Evolutionary conservation across 1,140 invertebrate species (phyloP).

Genomic region (Sycobia sp.): DNA sequence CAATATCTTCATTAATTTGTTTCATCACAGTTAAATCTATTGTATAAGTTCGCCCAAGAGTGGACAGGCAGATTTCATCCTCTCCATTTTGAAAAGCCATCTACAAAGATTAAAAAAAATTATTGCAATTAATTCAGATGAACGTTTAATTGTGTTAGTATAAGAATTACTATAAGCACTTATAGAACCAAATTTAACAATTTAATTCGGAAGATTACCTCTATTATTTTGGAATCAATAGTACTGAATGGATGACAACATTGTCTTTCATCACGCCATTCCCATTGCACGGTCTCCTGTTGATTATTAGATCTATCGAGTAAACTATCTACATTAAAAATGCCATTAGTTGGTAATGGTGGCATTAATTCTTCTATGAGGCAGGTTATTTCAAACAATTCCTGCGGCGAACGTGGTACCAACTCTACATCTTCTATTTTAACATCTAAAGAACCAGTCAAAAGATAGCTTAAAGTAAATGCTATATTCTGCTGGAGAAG

Average conservation of each 20-base stretch:
- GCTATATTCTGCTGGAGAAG: slow-evolving; percentile 94
- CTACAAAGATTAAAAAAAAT: slow-evolving; percentile 53
- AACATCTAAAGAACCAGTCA: slow-evolving; percentile 80
- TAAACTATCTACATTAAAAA: slow-evolving; percentile 90
- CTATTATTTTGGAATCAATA: slow-evolving; percentile 80
- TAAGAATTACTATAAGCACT: not conserved
- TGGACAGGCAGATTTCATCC: slow-evolving; percentile 91
- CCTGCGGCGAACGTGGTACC: slow-evolving; percentile 87
- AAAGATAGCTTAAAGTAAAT: slow-evolving; percentile 88
- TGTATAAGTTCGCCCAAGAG: slow-evolving; percentile 90
- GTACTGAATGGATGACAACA: slow-evolving; percentile 75
- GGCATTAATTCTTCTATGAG: slow-evolving; percentile 96
- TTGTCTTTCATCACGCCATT: slow-evolving; percentile 88
- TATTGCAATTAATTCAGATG: not conserved
- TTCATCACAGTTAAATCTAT: slow-evolving; percentile 97
- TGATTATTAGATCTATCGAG: slow-evolving; percentile 75
- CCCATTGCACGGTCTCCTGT: slow-evolving; percentile 88
- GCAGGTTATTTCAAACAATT: slow-evolving; percentile 95
- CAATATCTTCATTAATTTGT: slow-evolving; percentile 97
- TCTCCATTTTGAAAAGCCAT: slow-evolving; percentile 91
- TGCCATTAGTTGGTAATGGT: slow-evolving; percentile 87
- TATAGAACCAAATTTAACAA: not conserved
- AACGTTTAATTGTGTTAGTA: not conserved
- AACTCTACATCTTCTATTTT: slow-evolving; percentile 77
- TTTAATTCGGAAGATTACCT: slow-evolving; percentile 62